Evolutionary conservation across 2,888 invertebrate genomes (phyloP).

Genomic region (Chrysotoxum bicinctum): DNA sequence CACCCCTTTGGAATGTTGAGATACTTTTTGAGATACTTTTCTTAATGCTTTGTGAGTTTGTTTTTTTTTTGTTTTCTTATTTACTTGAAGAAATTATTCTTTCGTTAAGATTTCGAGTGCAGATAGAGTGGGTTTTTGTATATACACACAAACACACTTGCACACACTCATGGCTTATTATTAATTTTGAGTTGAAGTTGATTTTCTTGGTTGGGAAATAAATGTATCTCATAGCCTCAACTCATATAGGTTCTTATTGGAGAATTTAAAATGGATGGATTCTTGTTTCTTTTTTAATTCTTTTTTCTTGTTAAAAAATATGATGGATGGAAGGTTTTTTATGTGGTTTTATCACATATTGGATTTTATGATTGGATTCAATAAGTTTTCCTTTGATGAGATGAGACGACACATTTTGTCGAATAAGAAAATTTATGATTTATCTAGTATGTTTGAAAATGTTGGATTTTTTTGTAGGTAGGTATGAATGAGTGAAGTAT

Average conservation of each 20-base stretch:
- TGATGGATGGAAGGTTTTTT: conserved; percentile 14
- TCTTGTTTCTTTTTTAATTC: conserved; percentile 12
- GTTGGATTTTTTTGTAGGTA: neutral
- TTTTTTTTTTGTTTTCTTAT: conserved; percentile 32
- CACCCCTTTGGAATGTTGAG: conserved; percentile 63
- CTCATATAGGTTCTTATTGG: conserved; percentile 45
- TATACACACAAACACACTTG: no score
- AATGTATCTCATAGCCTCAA: neutral
- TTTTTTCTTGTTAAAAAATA: conserved; percentile 5
- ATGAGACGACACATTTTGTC: conserved; percentile 9
- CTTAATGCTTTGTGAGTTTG: conserved; percentile 27
- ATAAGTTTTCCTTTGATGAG: conserved; percentile 20
- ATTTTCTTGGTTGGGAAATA: neutral
- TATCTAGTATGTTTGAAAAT: neutral
- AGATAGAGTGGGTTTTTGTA: conserved; percentile 22
- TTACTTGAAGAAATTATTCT: conserved; percentile 59
- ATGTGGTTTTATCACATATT: conserved; percentile 2
- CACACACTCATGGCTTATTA: conserved; percentile 20
- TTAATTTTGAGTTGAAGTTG: conserved; percentile 42
- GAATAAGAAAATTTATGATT: conserved; percentile 14
- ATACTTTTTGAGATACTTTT: conserved; percentile 65
- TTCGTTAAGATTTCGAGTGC: conserved; percentile 64
- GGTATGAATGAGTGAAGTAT: no score
- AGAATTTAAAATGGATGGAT: conserved; percentile 47
- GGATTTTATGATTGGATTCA: conserved; percentile 27